Conservation (phyloP, 2,888 invertebrate genomes). For the Choristoneura rosaceana region DNA sequence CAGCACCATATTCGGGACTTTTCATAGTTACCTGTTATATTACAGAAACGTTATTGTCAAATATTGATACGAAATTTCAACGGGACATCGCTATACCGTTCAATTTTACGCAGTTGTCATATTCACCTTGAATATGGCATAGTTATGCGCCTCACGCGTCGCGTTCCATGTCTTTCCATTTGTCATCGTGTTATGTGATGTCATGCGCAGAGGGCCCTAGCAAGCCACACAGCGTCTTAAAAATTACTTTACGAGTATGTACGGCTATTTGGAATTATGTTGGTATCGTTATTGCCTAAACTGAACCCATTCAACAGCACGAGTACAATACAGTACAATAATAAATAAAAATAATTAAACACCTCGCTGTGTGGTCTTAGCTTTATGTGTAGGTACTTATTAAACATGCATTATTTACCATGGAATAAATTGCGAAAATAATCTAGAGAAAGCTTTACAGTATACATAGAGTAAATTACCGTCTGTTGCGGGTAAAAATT, state of each 20-base stretch:
- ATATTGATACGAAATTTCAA: slow-evolving; percentile 17
- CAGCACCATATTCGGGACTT: not conserved
- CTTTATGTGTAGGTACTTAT: too few relatives aligned
- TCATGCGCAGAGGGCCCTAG: slow-evolving; percentile 48
- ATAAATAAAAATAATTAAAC: too few relatives aligned
- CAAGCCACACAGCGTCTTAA: not conserved
- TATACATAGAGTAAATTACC: too few relatives aligned
- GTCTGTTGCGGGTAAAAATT: too few relatives aligned
- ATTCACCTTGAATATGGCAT: slow-evolving; percentile 61
- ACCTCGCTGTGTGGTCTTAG: too few relatives aligned
- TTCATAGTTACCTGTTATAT: not conserved
- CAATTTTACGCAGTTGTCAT: slow-evolving; percentile 48
- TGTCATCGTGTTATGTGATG: slow-evolving; percentile 60
- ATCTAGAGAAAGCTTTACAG: too few relatives aligned
- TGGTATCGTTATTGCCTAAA: not conserved
- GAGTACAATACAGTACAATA: too few relatives aligned
- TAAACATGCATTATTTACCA: too few relatives aligned
- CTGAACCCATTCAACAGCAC: not conserved
- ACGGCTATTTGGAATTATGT: not conserved
- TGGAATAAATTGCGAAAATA: too few relatives aligned
- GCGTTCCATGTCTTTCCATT: slow-evolving; percentile 56
- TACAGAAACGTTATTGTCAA: not conserved
- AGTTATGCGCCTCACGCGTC: slow-evolving; percentile 63
- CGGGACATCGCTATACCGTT: slow-evolving; percentile 16
- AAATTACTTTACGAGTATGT: slow-evolving; percentile 16